Percentiles rank a stretch among this genome's conserved stretches.
These are phyloP conservation scores for Diabrotica undecimpunctata DNA, from an alignment of 1,140 invertebrate species.

Conservation along the genomic window DNA sequence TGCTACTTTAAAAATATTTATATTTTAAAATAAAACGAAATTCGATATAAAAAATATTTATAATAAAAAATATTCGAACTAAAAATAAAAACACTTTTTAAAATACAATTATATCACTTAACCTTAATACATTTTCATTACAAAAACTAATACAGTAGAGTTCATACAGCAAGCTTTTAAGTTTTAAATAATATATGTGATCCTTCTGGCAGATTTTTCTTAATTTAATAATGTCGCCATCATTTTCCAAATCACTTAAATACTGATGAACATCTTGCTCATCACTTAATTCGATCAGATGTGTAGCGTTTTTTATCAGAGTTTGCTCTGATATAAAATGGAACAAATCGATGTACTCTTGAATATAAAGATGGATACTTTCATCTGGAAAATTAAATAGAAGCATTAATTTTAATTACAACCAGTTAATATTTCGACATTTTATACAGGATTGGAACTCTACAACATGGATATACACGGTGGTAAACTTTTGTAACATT, in stretches of 20 bases:
- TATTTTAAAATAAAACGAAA: no score
- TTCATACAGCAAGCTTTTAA: constrained; percentile 26
- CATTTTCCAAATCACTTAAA: constrained; percentile 16
- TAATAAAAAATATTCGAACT: no score
- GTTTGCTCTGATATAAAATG: constrained; percentile 24
- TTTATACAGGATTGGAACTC: no score
- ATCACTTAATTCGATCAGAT: constrained; percentile 21
- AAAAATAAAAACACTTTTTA: no score
- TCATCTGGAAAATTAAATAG: no score
- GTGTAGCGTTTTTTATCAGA: constrained; percentile 24
- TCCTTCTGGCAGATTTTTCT: constrained; percentile 19
- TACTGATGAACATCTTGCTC: constrained; percentile 18
- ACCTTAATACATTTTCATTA: constrained; percentile 30
- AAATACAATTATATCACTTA: constrained; percentile 22
- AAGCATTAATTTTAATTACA: no score
- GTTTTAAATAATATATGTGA: constrained; percentile 17
- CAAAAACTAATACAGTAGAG: constrained; percentile 31
- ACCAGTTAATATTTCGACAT: no score
- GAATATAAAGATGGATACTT: background rate
- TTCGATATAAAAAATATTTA: no score
- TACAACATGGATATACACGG: no score
- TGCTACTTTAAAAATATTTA: no score
- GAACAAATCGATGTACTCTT: constrained; percentile 4
- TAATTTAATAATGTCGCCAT: constrained; percentile 17
- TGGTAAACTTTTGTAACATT: no score